Base-by-base conservation (phyloP, 2,113 vertebrate species). In the Bathybates hornii region DNA sequence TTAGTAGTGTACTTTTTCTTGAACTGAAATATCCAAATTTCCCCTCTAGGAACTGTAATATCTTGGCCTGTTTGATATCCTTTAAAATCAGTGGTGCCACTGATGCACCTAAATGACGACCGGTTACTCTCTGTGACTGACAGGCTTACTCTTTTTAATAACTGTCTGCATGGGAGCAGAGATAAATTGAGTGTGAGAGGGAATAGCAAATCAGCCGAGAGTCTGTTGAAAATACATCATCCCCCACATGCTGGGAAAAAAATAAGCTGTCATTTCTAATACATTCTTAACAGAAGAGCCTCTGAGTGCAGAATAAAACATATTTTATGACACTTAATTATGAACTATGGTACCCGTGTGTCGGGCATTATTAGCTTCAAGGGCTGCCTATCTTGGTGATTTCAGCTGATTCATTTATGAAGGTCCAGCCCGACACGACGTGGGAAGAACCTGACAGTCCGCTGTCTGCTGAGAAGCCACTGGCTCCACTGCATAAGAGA, bases 131-230 rank as follows among this genome's bases (percentile, higher is more conserved):
- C 61, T 4, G 27, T 85, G 90, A 86, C 19, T 78, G 86, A 80
- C 83, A 88, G 66, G 3, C 82, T 82, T 63, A 56, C 45, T 52
- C 78, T 81, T 63, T 87, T 84, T 87, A 86, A 91, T 90, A 87
- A 76, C 83, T 83, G 34, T 57, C 66, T 76, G 78, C 57, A 81
- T 50, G 27, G 80, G 38, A 73, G 16, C 21, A 4, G 50, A 83
- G 66, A 86, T 6, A n/a, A 63, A 91, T 16, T 76, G 59, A 83
- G 53, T 88, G 84, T 61, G 48, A 71, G 48, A 56, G 34, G 11
- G n/a, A 52, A 85, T 2, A 57, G 57, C 45, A 79, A 87, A 86
- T 87, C 76, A 81, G 41, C 59, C 19, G 27, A 88, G 52, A 80
- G 78, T 61, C 14, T 56, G 59, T 21, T 85, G 73, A 66, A 86